Evolutionary conservation across 2,113 vertebrate genomes (phyloP), one percentile per base, ranked within the genome.

Genomic region (Corythornis cristatus): DNA sequence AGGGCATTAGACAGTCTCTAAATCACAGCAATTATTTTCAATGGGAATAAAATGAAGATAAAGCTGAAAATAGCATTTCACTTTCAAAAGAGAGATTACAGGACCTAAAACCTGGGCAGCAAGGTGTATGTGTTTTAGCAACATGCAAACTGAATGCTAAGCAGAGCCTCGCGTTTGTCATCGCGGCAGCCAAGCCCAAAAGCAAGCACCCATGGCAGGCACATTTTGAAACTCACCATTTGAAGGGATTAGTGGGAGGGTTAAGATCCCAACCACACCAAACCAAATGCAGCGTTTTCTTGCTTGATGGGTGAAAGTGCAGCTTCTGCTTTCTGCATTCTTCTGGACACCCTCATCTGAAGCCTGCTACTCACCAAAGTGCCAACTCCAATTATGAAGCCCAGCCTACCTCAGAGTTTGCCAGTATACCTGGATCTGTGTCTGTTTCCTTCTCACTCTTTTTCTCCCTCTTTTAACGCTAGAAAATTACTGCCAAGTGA

Each of bases 11-110:
- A 66, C 67, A 80, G 65, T 74, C 84, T 89, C 45, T 93, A 94
- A 85, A 95, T 89, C 85, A 91, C 82, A 88, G 82, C 72, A 94
- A 86, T 96, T 96, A 95, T 95, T 95, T 91, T 78, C 10, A 2
- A 93, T 95, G 85, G 93, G 91, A 89, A 85, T 88, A 91, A 94
- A 96, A 95, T 91, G 87, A 93, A 96, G 82, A 93, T 93, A 91
- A 91, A 91, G 75, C 89, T 93, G 94, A 89, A 95, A 95, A 96
- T 56, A 95, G 78, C 73, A 43, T 7, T 87, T 58, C 43, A 83
- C 75, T 93, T 94, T 80, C 33, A 66, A 79, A 94, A 78, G 60
- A 83, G 35, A 46, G 84, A 92, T 92, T 89, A 50, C 15, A 42
- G 48, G 87, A 60, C 79, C 84, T 78, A 77, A 88, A 92, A 80